These are phyloP conservation scores for Drosophila leontia DNA, from an alignment of 1,140 invertebrate species.

Conservation along the genomic window DNA sequence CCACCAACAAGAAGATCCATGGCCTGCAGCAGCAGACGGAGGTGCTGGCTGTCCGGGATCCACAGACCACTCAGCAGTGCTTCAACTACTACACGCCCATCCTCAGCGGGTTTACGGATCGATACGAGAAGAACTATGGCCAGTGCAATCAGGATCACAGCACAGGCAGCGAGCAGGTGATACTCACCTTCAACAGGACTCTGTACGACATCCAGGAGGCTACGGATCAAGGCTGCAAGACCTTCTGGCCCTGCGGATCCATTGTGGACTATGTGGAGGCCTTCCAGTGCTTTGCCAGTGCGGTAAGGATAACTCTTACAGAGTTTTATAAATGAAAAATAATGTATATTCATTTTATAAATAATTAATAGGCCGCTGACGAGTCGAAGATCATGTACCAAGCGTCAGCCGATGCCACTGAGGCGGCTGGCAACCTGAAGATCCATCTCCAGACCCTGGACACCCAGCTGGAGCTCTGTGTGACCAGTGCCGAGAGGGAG, in stretches of 20 bases:
- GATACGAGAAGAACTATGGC: conserved; percentile 25
- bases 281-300: conserved; percentile 55
- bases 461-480: conserved; percentile 17
- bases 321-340: not conserved
- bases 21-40: conserved; percentile 41
- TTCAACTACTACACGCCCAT: conserved; percentile 44
- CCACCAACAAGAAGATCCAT: conserved; percentile 28
- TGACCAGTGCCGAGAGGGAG: conserved; percentile 40
- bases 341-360: not conserved
- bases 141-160: conserved; percentile 1
- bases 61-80: conserved; percentile 12
- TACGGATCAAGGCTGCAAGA: conserved; percentile 9
- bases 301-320: conserved; percentile 28
- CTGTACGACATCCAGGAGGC: conserved; percentile 5
- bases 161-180: not conserved
- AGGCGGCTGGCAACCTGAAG: conserved; percentile 19
- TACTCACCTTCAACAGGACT: conserved; percentile 18
- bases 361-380: conserved; percentile 31
- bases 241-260: conserved; percentile 23
- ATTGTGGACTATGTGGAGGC: conserved; percentile 37
- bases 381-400: conserved; percentile 52
- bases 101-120: conserved; percentile 16
- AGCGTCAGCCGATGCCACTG: conserved; percentile 42
- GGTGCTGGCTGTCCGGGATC: conserved; percentile 29
- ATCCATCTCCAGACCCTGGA: conserved; percentile 18